These are phyloP conservation scores for Polyommatus icarus DNA, from an alignment of 2,888 invertebrate genomes.

Conservation along the genomic window DNA sequence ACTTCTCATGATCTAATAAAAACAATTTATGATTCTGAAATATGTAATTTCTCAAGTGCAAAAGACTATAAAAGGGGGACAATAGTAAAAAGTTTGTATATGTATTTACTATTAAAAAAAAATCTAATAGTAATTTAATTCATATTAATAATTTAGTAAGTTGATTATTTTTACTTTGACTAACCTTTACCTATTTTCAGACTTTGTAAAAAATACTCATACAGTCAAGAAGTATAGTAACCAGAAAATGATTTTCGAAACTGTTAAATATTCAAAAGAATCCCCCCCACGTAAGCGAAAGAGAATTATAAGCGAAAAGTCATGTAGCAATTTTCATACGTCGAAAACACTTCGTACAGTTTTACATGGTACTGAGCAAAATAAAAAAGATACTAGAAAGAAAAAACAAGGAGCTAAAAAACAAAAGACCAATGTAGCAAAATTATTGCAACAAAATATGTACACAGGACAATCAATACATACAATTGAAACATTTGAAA, in stretches of 20 bases:
- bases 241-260: constrained; percentile 51
- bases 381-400: neutral
- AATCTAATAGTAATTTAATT: neutral
- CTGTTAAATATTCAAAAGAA: constrained; percentile 46
- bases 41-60: neutral
- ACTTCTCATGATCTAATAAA: constrained; percentile 61
- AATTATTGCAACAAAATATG: neutral
- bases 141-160: neutral
- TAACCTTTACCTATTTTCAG: neutral
- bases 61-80: neutral
- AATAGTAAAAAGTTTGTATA: constrained; percentile 18
- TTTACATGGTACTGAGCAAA: neutral
- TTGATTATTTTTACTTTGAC: neutral
- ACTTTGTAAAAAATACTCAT: neutral
- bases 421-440: constrained; percentile 18
- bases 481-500: constrained; percentile 11
- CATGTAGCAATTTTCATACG: constrained; percentile 50
- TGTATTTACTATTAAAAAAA: neutral
- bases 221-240: constrained; percentile 2
- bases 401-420: neutral
- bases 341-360: constrained; percentile 34
- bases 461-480: constrained; percentile 11
- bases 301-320: constrained; percentile 43
- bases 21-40: constrained; percentile 45
- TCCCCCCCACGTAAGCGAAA: neutral